Conservation (phyloP, 2,888 invertebrate genomes). For the Ormia ochracea region DNA sequence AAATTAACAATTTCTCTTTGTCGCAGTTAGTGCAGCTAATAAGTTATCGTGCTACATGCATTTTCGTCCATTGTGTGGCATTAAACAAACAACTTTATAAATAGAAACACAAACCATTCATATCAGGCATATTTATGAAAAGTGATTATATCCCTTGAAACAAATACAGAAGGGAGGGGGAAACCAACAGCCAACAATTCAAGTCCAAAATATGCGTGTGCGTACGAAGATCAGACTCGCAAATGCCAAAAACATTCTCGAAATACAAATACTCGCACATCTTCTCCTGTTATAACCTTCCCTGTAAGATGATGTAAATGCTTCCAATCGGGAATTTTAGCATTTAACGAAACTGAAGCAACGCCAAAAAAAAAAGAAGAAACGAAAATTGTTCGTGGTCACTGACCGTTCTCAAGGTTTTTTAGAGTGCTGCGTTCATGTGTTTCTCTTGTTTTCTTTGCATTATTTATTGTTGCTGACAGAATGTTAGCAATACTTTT, state of each 20-base stretch:
- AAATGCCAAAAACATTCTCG: conserved; percentile 22
- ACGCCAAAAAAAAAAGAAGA: background rate
- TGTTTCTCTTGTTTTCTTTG: conserved; percentile 23
- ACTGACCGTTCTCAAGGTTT: conserved; percentile 75
- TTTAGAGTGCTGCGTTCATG: conserved; percentile 67
- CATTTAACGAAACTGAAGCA: conserved; percentile 58
- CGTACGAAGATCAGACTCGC: conserved; percentile 27
- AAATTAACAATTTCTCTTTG: too few relatives aligned
- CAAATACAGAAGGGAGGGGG: background rate
- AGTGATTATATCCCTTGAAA: conserved; percentile 36
- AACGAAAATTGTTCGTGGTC: conserved; percentile 69
- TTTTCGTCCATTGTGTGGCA: background rate
- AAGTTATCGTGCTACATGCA: too few relatives aligned
- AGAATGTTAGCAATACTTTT: conserved; percentile 39
- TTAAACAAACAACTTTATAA: background rate
- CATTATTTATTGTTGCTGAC: conserved; percentile 37
- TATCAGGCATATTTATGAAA: conserved; percentile 53
- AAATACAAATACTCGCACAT: background rate
- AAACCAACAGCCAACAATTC: background rate
- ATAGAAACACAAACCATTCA: conserved; percentile 18
- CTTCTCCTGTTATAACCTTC: conserved; percentile 4
- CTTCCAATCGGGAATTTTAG: conserved; percentile 71
- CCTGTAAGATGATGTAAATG: conserved; percentile 11
- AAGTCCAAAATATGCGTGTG: conserved; percentile 43
- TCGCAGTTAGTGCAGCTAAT: too few relatives aligned